Evolutionary conservation across 1,140 invertebrate species (phyloP).

Genomic region (Diachasmimorpha longicaudata): DNA sequence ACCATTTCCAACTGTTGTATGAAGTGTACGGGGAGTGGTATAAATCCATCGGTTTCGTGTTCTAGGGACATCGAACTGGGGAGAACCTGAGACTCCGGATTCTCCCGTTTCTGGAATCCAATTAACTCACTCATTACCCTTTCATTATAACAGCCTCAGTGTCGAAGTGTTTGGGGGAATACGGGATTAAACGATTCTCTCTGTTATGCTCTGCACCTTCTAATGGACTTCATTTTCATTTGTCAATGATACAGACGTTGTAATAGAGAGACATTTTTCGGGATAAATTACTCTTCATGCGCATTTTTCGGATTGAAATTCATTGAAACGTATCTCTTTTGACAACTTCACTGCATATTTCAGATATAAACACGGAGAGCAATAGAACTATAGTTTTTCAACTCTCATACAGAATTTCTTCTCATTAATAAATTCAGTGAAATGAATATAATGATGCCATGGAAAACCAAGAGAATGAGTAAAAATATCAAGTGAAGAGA

Average conservation of each 20-base stretch:
- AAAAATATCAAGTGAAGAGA: no score
- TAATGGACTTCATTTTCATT: background rate
- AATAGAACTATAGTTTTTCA: no score
- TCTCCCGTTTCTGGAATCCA: background rate
- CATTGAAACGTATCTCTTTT: no score
- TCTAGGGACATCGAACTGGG: background rate
- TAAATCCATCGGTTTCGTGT: background rate
- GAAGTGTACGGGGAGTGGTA: background rate
- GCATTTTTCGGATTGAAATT: no score
- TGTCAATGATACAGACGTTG: background rate
- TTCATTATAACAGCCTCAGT: slow-evolving; percentile 5
- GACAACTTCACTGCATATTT: no score
- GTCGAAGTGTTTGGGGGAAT: slow-evolving; percentile 3
- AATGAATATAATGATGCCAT: no score
- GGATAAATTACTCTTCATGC: no score
- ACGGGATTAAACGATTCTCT: background rate
- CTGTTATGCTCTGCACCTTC: background rate
- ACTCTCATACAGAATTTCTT: no score
- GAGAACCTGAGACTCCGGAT: background rate
- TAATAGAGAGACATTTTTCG: no score
- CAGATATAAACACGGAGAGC: no score
- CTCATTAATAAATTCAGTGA: no score
- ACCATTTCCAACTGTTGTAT: background rate
- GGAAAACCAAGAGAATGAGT: no score
- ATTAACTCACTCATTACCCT: slow-evolving; percentile 15